These are phyloP conservation scores for Diachasma alloeum DNA, from an alignment of 1,140 invertebrate genomes.

Conservation along the genomic window DNA sequence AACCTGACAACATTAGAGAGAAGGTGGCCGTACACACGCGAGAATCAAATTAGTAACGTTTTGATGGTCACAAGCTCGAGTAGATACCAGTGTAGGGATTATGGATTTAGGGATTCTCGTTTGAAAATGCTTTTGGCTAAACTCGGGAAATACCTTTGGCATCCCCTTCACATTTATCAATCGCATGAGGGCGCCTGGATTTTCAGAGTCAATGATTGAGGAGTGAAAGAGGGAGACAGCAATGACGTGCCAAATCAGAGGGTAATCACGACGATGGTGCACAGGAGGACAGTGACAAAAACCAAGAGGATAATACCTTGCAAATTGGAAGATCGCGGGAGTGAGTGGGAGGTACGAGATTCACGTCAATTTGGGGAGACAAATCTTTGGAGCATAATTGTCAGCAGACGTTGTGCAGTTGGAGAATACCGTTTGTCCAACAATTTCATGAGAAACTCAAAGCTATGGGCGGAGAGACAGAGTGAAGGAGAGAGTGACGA, in stretches of 20 bases:
- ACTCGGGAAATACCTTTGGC: not conserved
- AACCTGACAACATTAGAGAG: constrained; percentile 18
- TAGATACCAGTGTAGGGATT: not conserved
- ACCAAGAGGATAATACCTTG: not conserved
- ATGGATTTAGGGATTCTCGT: not conserved
- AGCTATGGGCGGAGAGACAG: not conserved
- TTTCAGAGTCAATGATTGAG: not conserved
- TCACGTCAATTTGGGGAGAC: not conserved
- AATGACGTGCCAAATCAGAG: not conserved
- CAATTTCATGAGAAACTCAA: not conserved
- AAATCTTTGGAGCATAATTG: not conserved
- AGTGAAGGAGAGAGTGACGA: not conserved
- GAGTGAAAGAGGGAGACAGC: not conserved
- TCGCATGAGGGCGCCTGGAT: not conserved
- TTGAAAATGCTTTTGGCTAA: not conserved
- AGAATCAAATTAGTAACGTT: constrained; percentile 57
- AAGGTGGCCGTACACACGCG: constrained; percentile 36
- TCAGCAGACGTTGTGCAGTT: not conserved
- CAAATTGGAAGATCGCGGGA: not conserved
- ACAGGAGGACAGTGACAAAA: not conserved
- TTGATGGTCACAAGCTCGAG: constrained; percentile 47
- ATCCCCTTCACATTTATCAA: not conserved
- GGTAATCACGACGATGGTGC: not conserved
- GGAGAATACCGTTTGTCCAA: not conserved
- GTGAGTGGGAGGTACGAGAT: constrained; percentile 8